Conservation (phyloP, 64 coral and sea anemone species). For the Platygyra sinensis region DNA sequence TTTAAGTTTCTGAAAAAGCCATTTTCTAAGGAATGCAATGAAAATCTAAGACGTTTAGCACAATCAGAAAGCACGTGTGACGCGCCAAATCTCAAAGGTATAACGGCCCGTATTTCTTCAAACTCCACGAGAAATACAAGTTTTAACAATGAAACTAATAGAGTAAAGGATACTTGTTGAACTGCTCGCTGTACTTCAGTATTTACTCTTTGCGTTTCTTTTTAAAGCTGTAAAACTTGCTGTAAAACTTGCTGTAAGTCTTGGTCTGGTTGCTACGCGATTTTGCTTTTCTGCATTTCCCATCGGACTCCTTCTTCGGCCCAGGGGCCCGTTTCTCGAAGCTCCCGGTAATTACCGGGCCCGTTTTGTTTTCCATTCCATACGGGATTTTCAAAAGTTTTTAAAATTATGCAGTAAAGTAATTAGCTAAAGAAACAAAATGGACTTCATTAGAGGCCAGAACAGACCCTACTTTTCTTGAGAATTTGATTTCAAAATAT, state of each 20-base stretch:
- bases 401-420: too few species aligned
- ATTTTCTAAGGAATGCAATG: conserved; percentile 53
- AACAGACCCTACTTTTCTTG: conserved; percentile 45
- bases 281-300: conserved; percentile 94
- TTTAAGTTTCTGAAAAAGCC: conserved; percentile 94
- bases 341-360: too few species aligned
- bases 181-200: conserved; percentile 97
- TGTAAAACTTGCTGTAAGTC: conserved; percentile 98
- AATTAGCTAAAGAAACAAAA: too few species aligned
- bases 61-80: conserved; percentile 52
- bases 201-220: conserved; percentile 98
- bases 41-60: neutral
- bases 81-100: neutral
- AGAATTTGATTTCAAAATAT: too few species aligned
- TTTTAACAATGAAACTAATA: neutral
- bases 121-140: neutral
- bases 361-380: too few species aligned
- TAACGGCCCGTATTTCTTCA: neutral
- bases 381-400: too few species aligned
- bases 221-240: conserved; percentile 96
- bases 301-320: conserved; percentile 83
- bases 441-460: too few species aligned
- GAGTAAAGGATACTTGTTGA: conserved; percentile 92
- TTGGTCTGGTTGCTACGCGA: conserved; percentile 99
- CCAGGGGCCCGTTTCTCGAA: too few species aligned